Evolutionary conservation across 2,113 vertebrate species (phyloP).

Genomic region (Passer montanus): DNA sequence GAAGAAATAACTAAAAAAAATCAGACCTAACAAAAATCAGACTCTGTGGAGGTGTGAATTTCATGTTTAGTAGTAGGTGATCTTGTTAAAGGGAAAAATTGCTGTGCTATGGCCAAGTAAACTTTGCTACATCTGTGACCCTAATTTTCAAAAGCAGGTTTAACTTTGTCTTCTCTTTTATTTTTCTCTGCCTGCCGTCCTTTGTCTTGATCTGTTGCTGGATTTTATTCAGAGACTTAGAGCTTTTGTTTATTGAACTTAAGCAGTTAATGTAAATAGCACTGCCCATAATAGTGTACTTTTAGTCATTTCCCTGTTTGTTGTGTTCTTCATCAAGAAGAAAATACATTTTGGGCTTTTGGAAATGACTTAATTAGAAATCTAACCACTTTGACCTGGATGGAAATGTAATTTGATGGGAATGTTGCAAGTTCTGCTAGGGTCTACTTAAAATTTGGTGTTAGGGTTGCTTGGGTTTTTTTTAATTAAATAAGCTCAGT

Average conservation of each 20-base stretch:
- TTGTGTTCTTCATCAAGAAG: background rate
- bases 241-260: background rate
- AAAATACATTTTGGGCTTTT: background rate
- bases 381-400: background rate
- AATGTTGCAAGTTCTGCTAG: background rate
- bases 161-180: background rate
- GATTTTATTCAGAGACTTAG: background rate
- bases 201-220: background rate
- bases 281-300: background rate
- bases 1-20: background rate
- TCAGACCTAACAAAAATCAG: background rate
- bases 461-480: background rate
- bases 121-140: background rate
- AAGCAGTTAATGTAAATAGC: background rate
- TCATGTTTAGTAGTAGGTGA: background rate
- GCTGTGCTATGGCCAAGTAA: background rate
- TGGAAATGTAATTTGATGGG: background rate
- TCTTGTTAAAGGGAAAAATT: background rate
- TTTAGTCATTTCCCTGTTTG: background rate
- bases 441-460: background rate
- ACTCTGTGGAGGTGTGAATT: background rate
- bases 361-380: background rate
- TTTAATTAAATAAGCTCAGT: background rate
- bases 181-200: background rate
- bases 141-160: background rate